A percentile compares a stretch with the other conserved stretches of the same genome.
Evolutionary conservation across 2,797 vertebrate genomes (phyloP).

Genomic region (Astyanax mexicanus): DNA sequence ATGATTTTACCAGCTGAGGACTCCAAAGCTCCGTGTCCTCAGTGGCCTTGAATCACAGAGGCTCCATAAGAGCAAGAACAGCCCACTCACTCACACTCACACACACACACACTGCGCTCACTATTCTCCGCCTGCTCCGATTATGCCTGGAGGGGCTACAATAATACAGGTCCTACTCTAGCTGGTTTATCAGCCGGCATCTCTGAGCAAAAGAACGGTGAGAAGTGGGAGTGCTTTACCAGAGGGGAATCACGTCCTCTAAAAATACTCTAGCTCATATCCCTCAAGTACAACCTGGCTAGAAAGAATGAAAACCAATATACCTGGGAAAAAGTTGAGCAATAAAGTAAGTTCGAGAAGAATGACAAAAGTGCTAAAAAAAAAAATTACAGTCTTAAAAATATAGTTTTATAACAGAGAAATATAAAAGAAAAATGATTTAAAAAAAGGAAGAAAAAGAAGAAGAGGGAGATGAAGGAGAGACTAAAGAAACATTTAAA

Average conservation of each 20-base stretch:
- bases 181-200: conserved; percentile 18
- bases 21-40: conserved; percentile 39
- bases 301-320: conserved; percentile 23
- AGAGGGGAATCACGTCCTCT: conserved; percentile 15
- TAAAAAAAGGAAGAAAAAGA: not conserved
- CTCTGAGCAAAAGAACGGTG: not conserved
- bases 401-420: not conserved
- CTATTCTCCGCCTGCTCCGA: conserved; percentile 24
- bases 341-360: conserved; percentile 3
- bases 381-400: not conserved
- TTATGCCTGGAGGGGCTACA: conserved; percentile 21
- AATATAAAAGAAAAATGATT: not conserved
- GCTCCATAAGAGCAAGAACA: conserved; percentile 27
- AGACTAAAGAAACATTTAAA: not conserved
- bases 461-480: not conserved
- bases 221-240: conserved; percentile 16
- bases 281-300: not conserved
- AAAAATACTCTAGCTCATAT: conserved; percentile 17
- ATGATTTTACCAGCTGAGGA: conserved; percentile 34
- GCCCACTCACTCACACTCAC: conserved; percentile 20
- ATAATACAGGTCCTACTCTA: conserved; percentile 42
- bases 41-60: conserved; percentile 13
- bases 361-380: not conserved
- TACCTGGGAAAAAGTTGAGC: not conserved
- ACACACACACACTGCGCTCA: conserved; percentile 11